These are phyloP conservation scores for Pemphredon lugubris DNA, from an alignment of 2,888 invertebrate species.

Conservation along the genomic window DNA sequence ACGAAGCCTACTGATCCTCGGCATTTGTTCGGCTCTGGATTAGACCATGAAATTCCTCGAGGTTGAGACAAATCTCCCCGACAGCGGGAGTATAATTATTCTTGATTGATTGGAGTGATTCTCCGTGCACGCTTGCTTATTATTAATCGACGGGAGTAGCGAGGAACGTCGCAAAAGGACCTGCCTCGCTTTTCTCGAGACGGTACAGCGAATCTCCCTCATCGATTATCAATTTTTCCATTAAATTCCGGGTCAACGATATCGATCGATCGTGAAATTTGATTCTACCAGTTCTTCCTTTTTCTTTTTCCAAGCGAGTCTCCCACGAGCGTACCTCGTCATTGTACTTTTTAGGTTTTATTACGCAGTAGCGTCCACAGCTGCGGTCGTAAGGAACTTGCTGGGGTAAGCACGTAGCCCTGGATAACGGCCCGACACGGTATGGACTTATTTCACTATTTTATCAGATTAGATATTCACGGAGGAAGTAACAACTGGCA, in stretches of 20 bases:
- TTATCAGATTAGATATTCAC: conserved; percentile 70
- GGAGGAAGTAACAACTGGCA: no score
- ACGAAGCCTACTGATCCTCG: conserved; percentile 37
- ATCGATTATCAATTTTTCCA: no score
- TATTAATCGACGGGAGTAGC: conserved; percentile 1
- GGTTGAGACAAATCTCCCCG: conserved; percentile 11
- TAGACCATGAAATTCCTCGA: conserved; percentile 13
- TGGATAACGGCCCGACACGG: conserved; percentile 3
- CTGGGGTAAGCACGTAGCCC: conserved; percentile 35
- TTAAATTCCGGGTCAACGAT: no score
- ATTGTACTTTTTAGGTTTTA: no score
- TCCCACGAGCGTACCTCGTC: no score
- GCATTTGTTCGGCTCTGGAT: conserved; percentile 45
- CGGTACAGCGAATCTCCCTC: no score
- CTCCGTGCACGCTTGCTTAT: not conserved
- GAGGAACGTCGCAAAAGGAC: no score
- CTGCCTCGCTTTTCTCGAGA: no score
- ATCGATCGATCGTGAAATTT: no score
- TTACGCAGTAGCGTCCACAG: conserved; percentile 25
- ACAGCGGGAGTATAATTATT: no score
- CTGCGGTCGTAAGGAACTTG: conserved; percentile 41
- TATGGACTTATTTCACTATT: conserved; percentile 65
- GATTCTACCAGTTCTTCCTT: no score
- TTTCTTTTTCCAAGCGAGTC: no score
- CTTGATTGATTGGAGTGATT: conserved; percentile 34